Conservation (phyloP, 2,113 vertebrate genomes). For the Brachyhypopomus gauderio region DNA sequence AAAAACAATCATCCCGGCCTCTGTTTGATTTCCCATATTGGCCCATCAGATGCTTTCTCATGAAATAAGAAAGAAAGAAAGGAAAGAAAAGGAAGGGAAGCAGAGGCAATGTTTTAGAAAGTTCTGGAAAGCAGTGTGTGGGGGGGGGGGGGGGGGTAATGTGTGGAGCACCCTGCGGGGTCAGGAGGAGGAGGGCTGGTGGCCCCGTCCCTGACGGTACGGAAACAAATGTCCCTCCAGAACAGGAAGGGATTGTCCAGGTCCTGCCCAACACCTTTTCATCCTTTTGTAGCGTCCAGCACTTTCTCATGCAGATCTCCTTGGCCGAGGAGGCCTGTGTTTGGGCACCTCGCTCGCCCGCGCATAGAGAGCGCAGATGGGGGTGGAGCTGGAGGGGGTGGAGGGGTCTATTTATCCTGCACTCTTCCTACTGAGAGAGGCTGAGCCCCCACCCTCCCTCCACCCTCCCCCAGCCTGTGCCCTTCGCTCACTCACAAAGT, state of each 20-base stretch:
- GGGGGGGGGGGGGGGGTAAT: slow-evolving; percentile 46
- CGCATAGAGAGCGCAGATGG: slow-evolving; percentile 27
- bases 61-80: slow-evolving; percentile 22
- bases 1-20: slow-evolving; percentile 50
- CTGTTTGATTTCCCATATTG: slow-evolving; percentile 56
- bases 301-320: slow-evolving; percentile 61
- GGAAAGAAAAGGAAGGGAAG: slow-evolving; percentile 28
- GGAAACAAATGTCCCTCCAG: slow-evolving; percentile 59
- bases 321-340: slow-evolving; percentile 54
- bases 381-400: background rate
- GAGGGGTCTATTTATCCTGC: slow-evolving; percentile 39
- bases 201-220: slow-evolving; percentile 54
- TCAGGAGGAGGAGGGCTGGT: slow-evolving; percentile 56
- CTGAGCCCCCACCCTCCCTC: slow-evolving; percentile 58
- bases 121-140: slow-evolving; percentile 44
- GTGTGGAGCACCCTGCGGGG: slow-evolving; percentile 67
- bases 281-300: slow-evolving; percentile 47
- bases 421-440: slow-evolving; percentile 32
- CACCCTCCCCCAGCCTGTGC: slow-evolving; percentile 56
- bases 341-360: slow-evolving; percentile 44
- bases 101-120: slow-evolving; percentile 22
- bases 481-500: slow-evolving; percentile 59
- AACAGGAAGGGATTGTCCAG: slow-evolving; percentile 63
- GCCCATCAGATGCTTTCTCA: slow-evolving; percentile 49
- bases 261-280: slow-evolving; percentile 59